Base-by-base conservation (phyloP, 2,113 vertebrate genomes). In the Glaucomys volans region DNA sequence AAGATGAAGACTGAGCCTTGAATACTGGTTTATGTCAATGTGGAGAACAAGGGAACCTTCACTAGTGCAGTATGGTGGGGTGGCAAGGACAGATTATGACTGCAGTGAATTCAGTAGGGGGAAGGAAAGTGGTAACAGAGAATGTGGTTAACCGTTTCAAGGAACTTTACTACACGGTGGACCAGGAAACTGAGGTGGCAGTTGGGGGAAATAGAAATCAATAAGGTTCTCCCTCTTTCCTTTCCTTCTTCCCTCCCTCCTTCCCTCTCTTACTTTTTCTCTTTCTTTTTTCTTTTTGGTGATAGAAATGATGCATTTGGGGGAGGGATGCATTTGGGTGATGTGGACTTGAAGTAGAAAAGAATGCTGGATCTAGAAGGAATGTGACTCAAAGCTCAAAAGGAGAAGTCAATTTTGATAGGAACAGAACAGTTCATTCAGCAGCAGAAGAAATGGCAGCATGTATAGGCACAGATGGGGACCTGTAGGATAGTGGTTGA, bases 211-310 rank as follows among this genome's bases (percentile, higher is more conserved):
- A 50, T 13, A 50, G 24, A 37, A 94, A 11, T 69, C 13, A 64
- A 72, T 42, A 26, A 91, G 40, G 5, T 18, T 50, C 10, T 16
- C 11, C 13, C 32, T 86, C 20, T 0, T 17, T 28, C 12, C 20
- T 14, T 57, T 8, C 37, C 24, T 66, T 1, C 11, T 0, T 50
- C 14, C 22, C 16, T 18, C 17, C 8, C 20, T 37, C 14, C 5
- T 11, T 32, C 12, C 26, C 8, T 22, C 32, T 9, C 8, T 30
- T 9, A 1, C 12, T 35, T 32, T 1, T 0, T 17, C 32, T 26
- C 20, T 42, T 12, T 11, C 5, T 37, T 52, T 5, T 20, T 47
- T 84, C 24, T 22, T 20, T 9, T 40, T 20, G 4, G 40, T 72
- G 44, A 72, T 52, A 14, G 10, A 62, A 91, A 74, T 54, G 11